Conservation (phyloP, 2,888 invertebrate genomes). For the Trichopoda pennipes region DNA sequence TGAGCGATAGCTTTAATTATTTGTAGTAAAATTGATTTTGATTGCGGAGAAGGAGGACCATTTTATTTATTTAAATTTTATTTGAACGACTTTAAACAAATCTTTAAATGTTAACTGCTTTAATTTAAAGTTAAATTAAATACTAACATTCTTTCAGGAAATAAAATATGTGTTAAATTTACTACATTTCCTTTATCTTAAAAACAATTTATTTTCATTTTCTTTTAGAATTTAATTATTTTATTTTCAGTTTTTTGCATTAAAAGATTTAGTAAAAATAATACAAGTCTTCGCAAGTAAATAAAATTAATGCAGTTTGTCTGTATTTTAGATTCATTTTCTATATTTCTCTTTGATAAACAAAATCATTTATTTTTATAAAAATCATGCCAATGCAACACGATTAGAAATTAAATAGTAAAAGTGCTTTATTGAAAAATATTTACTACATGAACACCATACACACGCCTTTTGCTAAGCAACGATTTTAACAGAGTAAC, state of each 20-base stretch:
- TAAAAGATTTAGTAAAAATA: slow-evolving; percentile 3
- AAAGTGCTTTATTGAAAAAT: neutral
- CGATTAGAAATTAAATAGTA: slow-evolving; percentile 12
- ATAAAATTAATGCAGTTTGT: slow-evolving; percentile 44
- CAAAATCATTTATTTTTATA: neutral
- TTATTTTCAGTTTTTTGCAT: neutral
- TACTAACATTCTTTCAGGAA: no score
- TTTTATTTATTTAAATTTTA: neutral
- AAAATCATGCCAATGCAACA: slow-evolving; percentile 10
- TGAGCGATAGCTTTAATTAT: neutral
- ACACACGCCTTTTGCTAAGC: neutral
- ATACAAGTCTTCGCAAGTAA: slow-evolving; percentile 37
- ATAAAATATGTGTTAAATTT: neutral
- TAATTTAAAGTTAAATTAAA: neutral
- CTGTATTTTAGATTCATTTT: neutral
- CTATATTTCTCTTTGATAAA: neutral
- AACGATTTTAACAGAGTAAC: no score
- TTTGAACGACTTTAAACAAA: no score
- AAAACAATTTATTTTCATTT: slow-evolving; percentile 51
- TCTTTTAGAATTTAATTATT: neutral
- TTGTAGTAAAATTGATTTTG: neutral
- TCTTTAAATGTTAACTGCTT: no score
- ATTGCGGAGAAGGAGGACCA: neutral
- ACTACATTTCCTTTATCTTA: neutral
- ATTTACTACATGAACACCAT: neutral